phyloP scores from a whole-genome alignment of 1,140 invertebrate genomes.

The Drepana arcuata region DNA sequence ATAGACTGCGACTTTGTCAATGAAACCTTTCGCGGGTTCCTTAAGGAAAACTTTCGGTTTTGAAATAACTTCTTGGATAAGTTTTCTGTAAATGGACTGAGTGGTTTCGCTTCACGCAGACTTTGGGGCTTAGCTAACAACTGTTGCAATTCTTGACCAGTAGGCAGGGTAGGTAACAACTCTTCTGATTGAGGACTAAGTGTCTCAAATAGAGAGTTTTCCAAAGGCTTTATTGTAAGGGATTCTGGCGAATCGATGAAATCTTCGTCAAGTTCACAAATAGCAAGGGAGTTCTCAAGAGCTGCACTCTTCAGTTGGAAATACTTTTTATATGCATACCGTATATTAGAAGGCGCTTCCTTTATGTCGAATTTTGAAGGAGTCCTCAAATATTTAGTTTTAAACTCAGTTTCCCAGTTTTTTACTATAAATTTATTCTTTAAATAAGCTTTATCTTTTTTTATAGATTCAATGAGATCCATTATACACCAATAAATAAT shows the following conservation, averaged over 20 bases:
- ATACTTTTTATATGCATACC: slow-evolving; percentile 85
- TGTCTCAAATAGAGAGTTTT: slow-evolving; percentile 12
- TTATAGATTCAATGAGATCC: slow-evolving; percentile 56
- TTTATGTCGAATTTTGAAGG: slow-evolving; percentile 88
- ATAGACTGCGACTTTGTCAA: slow-evolving; percentile 27
- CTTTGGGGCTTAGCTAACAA: slow-evolving; percentile 67
- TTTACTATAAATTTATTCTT: slow-evolving; percentile 83
- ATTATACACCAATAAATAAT: too few species aligned
- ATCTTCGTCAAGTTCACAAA: slow-evolving; percentile 48
- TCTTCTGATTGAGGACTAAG: slow-evolving; percentile 21
- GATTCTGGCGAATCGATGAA: slow-evolving; percentile 44
- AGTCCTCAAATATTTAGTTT: slow-evolving; percentile 76
- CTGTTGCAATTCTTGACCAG: slow-evolving; percentile 38
- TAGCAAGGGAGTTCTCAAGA: slow-evolving; percentile 77
- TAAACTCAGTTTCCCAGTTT: slow-evolving; percentile 85
- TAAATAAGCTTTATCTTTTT: slow-evolving; percentile 56
- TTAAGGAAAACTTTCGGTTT: slow-evolving; percentile 77
- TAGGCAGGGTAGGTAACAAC: slow-evolving; percentile 35
- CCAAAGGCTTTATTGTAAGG: slow-evolving; percentile 12
- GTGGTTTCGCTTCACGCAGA: slow-evolving; percentile 9
- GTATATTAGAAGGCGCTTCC: slow-evolving; percentile 78
- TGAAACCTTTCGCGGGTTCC: slow-evolving; percentile 83
- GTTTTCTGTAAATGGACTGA: slow-evolving; percentile 44
- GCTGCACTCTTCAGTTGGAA: slow-evolving; percentile 83
- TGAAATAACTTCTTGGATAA: slow-evolving; percentile 82